These are phyloP conservation scores for Phaethornis superciliosus DNA, from an alignment of 2,113 vertebrate genomes.

Conservation along the genomic window DNA sequence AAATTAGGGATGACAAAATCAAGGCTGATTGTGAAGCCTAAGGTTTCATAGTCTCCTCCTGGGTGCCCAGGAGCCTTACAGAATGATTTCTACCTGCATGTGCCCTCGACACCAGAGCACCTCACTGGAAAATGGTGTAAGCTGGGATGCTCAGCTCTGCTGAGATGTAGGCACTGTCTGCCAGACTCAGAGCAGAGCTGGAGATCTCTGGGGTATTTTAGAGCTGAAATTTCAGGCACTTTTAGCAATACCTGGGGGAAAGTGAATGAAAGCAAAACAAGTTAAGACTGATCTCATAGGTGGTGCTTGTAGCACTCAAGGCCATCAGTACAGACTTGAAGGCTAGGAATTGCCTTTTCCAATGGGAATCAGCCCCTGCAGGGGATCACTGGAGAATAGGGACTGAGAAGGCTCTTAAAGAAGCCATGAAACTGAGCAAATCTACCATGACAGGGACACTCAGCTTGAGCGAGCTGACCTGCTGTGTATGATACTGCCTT, in stretches of 20 bases:
- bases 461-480: neutral
- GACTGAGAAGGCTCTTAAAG: neutral
- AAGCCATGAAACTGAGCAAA: neutral
- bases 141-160: neutral
- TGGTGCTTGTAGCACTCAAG: neutral
- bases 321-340: too few species aligned
- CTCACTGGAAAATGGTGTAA: fast-evolving
- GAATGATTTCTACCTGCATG: neutral
- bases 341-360: neutral
- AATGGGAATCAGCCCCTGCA: neutral
- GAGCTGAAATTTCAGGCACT: neutral
- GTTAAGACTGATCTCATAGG: neutral
- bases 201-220: neutral
- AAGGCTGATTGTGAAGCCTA: fast-evolving
- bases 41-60: neutral
- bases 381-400: neutral
- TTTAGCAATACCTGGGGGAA: neutral
- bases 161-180: neutral
- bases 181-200: neutral
- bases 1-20: neutral
- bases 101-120: neutral
- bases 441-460: neutral
- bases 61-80: neutral
- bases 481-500: neutral
- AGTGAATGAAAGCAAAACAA: neutral